Percentiles rank a stretch among this genome's conserved stretches.
Conservation (phyloP, 2,797 vertebrate genomes). For the Nyctibius grandis region DNA sequence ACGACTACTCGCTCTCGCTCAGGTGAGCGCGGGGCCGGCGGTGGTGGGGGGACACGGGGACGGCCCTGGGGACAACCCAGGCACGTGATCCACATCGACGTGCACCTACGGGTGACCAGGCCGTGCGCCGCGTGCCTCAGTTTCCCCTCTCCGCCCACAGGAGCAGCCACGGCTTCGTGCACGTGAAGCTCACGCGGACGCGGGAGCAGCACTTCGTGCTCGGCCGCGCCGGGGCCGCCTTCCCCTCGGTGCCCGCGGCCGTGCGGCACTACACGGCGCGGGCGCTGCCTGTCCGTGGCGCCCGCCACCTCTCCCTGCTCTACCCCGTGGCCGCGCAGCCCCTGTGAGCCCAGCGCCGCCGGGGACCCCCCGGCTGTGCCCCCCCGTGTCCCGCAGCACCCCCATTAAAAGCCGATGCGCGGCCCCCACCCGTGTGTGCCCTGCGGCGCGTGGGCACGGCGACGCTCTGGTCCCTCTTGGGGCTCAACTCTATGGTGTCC, state of each 20-base stretch:
- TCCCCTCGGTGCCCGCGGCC: conserved; percentile 85
- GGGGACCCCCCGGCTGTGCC: too few relatives aligned
- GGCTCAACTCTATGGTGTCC: not conserved
- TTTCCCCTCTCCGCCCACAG: conserved; percentile 56
- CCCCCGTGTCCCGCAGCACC: fast-evolving
- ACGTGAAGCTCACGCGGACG: conserved; percentile 86
- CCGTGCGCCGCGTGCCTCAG: not conserved
- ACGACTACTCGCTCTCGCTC: conserved; percentile 87
- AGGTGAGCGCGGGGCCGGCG: conserved; percentile 59
- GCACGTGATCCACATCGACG: fast-evolving
- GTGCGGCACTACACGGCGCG: conserved; percentile 87
- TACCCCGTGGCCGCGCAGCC: conserved; percentile 85
- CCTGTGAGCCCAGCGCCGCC: conserved; percentile 62
- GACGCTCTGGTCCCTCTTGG: not conserved
- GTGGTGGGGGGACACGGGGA: not conserved
- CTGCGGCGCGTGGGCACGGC: not conserved
- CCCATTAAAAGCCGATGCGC: not conserved
- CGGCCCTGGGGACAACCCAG: not conserved
- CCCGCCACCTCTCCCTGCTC: conserved; percentile 86
- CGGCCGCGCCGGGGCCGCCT: conserved; percentile 88
- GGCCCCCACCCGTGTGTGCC: not conserved
- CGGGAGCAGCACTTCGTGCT: conserved; percentile 85
- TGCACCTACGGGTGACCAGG: fast-evolving
- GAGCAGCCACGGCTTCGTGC: conserved; percentile 93
- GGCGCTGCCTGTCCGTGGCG: conserved; percentile 87